These are phyloP conservation scores for Prunella fulvescens DNA, from an alignment of 2,113 vertebrate genomes.

Conservation along the genomic window DNA sequence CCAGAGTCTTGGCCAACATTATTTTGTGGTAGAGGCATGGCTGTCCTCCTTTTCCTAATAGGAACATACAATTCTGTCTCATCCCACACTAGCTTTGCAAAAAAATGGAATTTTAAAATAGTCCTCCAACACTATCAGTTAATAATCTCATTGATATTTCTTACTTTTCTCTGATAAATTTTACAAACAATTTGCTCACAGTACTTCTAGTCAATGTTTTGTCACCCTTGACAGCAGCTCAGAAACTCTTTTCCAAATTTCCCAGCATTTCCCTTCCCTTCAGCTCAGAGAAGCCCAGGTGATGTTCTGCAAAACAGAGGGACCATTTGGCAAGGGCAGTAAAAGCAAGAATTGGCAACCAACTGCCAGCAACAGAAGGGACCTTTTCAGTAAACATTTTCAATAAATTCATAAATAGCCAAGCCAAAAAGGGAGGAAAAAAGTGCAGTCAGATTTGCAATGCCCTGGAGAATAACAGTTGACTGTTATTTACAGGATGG, in stretches of 20 bases:
- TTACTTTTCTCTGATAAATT: neutral
- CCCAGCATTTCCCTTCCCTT: neutral
- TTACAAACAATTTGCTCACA: neutral
- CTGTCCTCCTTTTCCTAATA: neutral
- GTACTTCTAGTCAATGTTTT: neutral
- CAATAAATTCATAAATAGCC: neutral
- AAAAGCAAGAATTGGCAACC: neutral
- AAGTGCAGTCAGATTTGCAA: neutral
- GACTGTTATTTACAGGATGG: neutral
- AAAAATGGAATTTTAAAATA: neutral
- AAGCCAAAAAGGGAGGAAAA: neutral
- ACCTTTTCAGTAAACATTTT: neutral
- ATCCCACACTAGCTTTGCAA: neutral
- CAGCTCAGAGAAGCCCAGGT: neutral
- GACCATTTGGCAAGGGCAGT: neutral
- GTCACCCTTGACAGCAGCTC: neutral
- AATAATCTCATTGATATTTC: neutral
- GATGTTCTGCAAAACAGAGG: slow-evolving; percentile 1
- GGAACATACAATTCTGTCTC: neutral
- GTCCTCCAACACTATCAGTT: neutral
- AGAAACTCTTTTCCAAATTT: neutral
- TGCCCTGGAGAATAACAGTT: neutral
- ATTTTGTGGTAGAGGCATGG: neutral
- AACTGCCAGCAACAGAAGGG: slow-evolving; percentile 26
- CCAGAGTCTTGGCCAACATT: neutral